Evolutionary conservation across 2,888 invertebrate species (phyloP).

Genomic region (Kryphioiulus occultus): DNA sequence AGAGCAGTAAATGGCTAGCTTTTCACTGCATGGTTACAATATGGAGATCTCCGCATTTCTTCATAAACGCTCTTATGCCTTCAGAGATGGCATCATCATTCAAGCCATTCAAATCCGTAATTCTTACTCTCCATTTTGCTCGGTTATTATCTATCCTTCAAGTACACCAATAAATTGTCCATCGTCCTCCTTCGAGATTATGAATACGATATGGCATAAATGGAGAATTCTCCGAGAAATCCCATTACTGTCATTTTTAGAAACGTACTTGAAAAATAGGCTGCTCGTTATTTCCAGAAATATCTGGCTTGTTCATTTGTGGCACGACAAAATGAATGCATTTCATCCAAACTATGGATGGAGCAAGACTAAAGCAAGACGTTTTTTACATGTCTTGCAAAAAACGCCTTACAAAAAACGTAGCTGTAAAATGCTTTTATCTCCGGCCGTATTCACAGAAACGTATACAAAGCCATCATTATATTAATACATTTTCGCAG

Average conservation of each 20-base stretch:
- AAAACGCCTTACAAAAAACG: no score
- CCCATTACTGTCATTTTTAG: conserved; percentile 5
- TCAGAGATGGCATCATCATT: conserved; percentile 5
- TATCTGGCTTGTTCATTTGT: not conserved
- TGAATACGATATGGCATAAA: not conserved
- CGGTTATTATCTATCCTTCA: conserved; percentile 5
- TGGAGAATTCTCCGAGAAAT: not conserved
- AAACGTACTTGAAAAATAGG: not conserved
- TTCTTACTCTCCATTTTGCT: not conserved
- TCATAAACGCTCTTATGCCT: not conserved
- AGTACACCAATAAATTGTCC: conserved; percentile 5
- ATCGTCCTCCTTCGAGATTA: not conserved
- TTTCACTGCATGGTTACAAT: conserved; percentile 5
- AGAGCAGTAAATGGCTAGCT: conserved; percentile 5
- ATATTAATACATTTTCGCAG: no score
- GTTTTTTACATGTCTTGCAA: no score
- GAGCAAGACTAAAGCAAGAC: no score
- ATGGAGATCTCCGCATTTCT: not conserved
- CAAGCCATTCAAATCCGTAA: not conserved
- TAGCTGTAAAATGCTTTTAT: no score
- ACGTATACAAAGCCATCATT: no score
- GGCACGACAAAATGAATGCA: not conserved
- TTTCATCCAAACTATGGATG: no score
- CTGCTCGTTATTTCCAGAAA: not conserved
- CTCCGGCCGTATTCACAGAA: no score